A percentile compares a stretch with the other conserved stretches of the same genome.
Evolutionary conservation across 2,888 invertebrate genomes (phyloP).

Genomic region (Agrotis clavis): DNA sequence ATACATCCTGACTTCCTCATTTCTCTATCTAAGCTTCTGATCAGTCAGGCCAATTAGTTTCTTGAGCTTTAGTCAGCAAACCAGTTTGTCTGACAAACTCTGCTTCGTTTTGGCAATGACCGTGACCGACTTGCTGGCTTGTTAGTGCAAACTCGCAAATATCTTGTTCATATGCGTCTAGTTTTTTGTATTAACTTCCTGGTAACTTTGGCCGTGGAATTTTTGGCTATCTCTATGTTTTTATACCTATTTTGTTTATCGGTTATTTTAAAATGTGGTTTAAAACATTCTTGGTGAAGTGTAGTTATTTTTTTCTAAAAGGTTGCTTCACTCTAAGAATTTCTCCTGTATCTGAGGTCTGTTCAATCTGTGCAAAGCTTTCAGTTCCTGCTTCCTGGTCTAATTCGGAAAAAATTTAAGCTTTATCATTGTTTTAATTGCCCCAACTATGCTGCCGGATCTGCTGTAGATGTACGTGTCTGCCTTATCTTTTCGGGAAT

Average conservation of each 20-base stretch:
- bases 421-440: no score
- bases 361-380: no score
- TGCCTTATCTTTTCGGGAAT: no score
- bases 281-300: no score
- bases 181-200: conserved; percentile 34
- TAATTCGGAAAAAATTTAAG: no score
- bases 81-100: conserved; percentile 40
- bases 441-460: no score
- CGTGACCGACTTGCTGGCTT: conserved; percentile 42
- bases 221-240: conserved; percentile 8
- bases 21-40: conserved; percentile 32
- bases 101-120: conserved; percentile 46
- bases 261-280: no score
- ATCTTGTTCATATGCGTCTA: conserved; percentile 15
- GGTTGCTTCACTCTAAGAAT: no score
- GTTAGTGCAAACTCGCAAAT: conserved; percentile 3
- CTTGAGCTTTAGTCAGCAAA: conserved; percentile 25
- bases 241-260: not conserved
- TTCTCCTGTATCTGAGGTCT: no score
- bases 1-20: conserved; percentile 31
- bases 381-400: no score
- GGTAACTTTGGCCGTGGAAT: conserved; percentile 10
- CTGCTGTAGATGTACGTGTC: no score
- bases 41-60: conserved; percentile 2
- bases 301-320: no score